These are phyloP conservation scores for Shargacucullia verbasci DNA, from an alignment of 2,888 invertebrate species.

Conservation along the genomic window DNA sequence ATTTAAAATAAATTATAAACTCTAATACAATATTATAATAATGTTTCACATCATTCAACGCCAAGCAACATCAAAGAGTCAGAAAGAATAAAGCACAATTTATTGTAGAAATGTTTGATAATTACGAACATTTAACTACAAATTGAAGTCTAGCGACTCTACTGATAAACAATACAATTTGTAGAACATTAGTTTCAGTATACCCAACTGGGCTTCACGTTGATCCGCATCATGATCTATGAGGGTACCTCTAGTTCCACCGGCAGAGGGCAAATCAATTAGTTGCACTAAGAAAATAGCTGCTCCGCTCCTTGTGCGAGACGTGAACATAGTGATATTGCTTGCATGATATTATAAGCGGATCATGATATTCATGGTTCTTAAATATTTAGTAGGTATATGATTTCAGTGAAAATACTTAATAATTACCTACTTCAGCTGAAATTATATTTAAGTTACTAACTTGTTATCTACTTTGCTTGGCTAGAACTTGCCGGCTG, in stretches of 20 bases:
- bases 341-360: constrained; percentile 35
- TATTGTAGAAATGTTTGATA: constrained; percentile 69
- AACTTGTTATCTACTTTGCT: constrained; percentile 27
- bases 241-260: constrained; percentile 39
- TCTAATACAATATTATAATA: constrained; percentile 74
- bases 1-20: constrained; percentile 80
- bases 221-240: constrained; percentile 27
- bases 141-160: constrained; percentile 87
- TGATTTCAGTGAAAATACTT: constrained; percentile 36
- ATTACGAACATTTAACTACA: constrained; percentile 81
- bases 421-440: constrained; percentile 34
- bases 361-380: constrained; percentile 12
- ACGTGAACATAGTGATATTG: constrained; percentile 29
- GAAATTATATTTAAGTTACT: constrained; percentile 28
- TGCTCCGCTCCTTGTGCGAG: constrained; percentile 5
- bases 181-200: constrained; percentile 56
- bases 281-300: constrained; percentile 31
- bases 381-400: constrained; percentile 5
- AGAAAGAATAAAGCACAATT: constrained; percentile 82
- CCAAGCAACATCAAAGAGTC: constrained; percentile 86
- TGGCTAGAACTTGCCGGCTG: constrained; percentile 36
- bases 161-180: constrained; percentile 71
- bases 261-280: constrained; percentile 26
- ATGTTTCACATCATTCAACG: constrained; percentile 85
- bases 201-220: constrained; percentile 32